phyloP scores from a whole-genome alignment of 2,113 vertebrate species.

The Tetraodon nigroviridis region DNA sequence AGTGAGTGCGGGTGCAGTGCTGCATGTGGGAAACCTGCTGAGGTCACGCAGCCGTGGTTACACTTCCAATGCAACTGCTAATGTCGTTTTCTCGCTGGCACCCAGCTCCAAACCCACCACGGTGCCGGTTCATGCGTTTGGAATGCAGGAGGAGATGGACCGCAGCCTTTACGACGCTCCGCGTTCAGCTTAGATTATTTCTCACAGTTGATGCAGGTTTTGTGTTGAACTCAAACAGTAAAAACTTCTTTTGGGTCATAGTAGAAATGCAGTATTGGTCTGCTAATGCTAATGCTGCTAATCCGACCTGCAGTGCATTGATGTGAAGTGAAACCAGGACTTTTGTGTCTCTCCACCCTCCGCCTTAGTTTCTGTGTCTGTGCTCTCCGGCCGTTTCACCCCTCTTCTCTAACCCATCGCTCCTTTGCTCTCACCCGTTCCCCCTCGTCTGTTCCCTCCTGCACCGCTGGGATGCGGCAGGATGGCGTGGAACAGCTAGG shows the following conservation, averaged over 20 bases:
- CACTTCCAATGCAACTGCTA: slow-evolving; percentile 19
- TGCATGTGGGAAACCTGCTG: neutral
- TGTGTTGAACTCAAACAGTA: too few species aligned
- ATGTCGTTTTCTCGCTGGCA: neutral
- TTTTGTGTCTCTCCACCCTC: slow-evolving; percentile 24
- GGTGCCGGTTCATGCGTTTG: neutral
- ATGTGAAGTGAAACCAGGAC: slow-evolving; percentile 33
- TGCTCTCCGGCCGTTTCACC: slow-evolving; percentile 3
- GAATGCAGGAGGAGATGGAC: slow-evolving; percentile 2
- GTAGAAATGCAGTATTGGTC: too few species aligned
- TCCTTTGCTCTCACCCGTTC: slow-evolving; percentile 5
- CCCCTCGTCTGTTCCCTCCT: slow-evolving; percentile 12
- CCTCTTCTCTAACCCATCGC: neutral
- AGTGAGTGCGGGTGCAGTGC: slow-evolving; percentile 77
- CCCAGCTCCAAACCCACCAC: slow-evolving; percentile 8
- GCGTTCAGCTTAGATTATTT: neutral
- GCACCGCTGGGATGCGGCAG: neutral
- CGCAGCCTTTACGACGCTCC: slow-evolving; percentile 4
- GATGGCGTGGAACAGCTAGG: too few species aligned
- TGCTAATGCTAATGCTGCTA: neutral
- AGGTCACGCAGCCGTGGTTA: slow-evolving; percentile 18
- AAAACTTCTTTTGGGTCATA: too few species aligned
- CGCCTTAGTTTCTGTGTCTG: slow-evolving; percentile 7
- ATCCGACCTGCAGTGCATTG: neutral
- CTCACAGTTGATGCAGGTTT: too few species aligned